These are phyloP conservation scores for Echinometra lucunter DNA, from an alignment of 53 echinoderm and acorn worm species.

Conservation along the genomic window DNA sequence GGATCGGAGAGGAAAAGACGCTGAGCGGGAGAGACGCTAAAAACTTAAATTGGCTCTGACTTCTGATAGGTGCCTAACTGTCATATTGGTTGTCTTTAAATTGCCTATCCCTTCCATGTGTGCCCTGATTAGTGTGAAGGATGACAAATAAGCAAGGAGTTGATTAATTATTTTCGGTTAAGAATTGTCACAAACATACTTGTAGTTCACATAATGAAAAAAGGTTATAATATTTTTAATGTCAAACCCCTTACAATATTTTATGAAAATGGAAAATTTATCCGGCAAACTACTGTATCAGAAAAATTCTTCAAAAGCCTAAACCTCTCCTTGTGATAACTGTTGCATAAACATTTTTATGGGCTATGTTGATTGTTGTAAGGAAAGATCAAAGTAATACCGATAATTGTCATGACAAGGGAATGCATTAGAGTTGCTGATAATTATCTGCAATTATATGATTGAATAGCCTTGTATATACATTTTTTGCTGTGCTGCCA, in stretches of 20 bases:
- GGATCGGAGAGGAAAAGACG: too few species aligned
- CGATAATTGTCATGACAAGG: not conserved
- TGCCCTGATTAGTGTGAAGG: too few species aligned
- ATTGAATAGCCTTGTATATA: conserved; percentile 32
- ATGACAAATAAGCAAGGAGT: too few species aligned
- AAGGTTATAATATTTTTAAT: not conserved
- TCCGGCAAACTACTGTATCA: not conserved
- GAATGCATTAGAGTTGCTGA: not conserved
- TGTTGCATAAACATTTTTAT: conserved; percentile 18
- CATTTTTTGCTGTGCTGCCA: conserved; percentile 46
- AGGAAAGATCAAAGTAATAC: not conserved
- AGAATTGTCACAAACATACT: too few species aligned
- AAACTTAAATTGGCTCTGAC: too few species aligned
- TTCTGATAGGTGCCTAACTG: too few species aligned
- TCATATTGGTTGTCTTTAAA: too few species aligned
- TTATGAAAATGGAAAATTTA: not conserved
- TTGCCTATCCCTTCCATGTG: too few species aligned
- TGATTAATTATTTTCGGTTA: too few species aligned
- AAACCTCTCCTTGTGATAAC: not conserved
- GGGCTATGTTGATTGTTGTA: not conserved
- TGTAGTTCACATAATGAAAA: too few species aligned
- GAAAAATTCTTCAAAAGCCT: not conserved
- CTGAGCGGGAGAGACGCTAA: too few species aligned
- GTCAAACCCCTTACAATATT: not conserved
- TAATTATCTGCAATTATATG: conserved; percentile 57